Evolutionary conservation across 2,113 vertebrate species (phyloP).

Genomic region (Pavo muticus): DNA sequence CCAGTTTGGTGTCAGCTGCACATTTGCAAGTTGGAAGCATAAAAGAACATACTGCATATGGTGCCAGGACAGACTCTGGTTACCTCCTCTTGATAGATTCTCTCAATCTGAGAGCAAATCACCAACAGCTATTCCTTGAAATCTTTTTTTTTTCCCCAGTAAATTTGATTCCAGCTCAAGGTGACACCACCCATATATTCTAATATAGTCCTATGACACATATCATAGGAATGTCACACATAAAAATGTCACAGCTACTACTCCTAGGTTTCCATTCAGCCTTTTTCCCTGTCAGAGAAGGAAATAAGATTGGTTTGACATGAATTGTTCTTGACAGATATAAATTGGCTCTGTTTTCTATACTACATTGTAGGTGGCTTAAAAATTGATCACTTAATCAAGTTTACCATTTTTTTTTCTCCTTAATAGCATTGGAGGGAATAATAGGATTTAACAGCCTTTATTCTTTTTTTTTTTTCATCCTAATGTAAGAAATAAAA

Average conservation of each 20-base stretch:
- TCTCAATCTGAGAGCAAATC: neutral
- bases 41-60: neutral
- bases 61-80: neutral
- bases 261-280: neutral
- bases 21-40: neutral
- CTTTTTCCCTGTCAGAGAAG: neutral
- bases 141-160: neutral
- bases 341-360: neutral
- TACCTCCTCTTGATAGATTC: neutral
- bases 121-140: neutral
- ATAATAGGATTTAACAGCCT: neutral
- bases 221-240: neutral
- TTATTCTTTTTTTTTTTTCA: neutral
- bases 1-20: too few relatives aligned
- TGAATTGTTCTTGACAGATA: conserved; percentile 40
- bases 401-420: neutral
- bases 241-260: neutral
- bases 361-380: neutral
- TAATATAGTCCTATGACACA: neutral
- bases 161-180: neutral
- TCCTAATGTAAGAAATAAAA: neutral
- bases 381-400: neutral
- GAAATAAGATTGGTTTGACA: conserved; percentile 11
- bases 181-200: neutral
- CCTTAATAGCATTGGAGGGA: neutral